These are phyloP conservation scores for Heliornis fulica DNA, from an alignment of 2,113 vertebrate genomes.

Conservation along the genomic window DNA sequence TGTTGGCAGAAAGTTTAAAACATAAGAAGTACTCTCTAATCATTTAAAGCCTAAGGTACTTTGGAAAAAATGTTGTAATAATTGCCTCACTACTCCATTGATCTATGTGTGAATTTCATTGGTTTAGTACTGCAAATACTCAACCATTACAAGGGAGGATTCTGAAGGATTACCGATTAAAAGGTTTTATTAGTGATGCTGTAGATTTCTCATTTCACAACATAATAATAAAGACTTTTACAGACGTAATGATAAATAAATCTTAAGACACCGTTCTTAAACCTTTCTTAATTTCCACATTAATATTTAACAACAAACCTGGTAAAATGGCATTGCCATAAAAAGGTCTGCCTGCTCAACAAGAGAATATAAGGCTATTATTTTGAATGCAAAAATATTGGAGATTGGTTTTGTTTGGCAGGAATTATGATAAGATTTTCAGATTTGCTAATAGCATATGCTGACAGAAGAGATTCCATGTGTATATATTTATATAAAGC, in stretches of 20 bases:
- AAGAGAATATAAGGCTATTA: not conserved
- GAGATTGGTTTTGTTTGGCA: not conserved
- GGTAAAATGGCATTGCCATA: not conserved
- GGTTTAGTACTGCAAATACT: slow-evolving; percentile 59
- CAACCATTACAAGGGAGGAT: slow-evolving; percentile 46
- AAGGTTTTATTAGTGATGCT: slow-evolving; percentile 44
- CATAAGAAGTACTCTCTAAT: slow-evolving; percentile 67
- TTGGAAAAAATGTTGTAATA: slow-evolving; percentile 68
- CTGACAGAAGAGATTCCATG: not conserved
- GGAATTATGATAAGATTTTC: not conserved
- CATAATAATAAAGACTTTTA: slow-evolving; percentile 60
- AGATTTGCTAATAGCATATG: not conserved
- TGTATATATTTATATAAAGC: not conserved
- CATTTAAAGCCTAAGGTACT: slow-evolving; percentile 66
- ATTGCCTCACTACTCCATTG: slow-evolving; percentile 31
- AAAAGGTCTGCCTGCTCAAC: not conserved
- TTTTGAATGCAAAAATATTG: not conserved
- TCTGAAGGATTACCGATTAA: slow-evolving; percentile 65
- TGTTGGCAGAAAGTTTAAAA: slow-evolving; percentile 74
- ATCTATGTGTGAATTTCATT: slow-evolving; percentile 66
- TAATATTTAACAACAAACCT: slow-evolving; percentile 42
- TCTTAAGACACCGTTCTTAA: slow-evolving; percentile 39
- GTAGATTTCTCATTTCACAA: slow-evolving; percentile 63
- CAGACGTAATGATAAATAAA: slow-evolving; percentile 51
- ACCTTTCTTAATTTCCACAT: slow-evolving; percentile 45